Evolutionary conservation across 1,140 invertebrate genomes (phyloP).

Genomic region (Planococcus citri): DNA sequence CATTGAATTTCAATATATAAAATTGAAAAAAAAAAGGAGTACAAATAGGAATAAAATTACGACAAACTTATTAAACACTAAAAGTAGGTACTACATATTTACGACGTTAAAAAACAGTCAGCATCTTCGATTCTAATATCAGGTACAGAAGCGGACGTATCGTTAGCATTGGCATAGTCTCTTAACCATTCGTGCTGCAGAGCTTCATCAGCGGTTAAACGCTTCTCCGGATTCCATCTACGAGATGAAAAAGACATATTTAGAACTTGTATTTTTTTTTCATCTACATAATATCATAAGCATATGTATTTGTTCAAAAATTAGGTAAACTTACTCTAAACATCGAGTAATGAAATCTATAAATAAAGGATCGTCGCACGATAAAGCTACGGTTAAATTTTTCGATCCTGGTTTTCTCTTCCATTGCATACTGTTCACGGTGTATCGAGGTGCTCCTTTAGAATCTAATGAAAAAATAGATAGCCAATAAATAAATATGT

Average conservation of each 20-base stretch:
- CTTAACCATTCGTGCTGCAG: conserved; percentile 61
- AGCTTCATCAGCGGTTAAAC: conserved; percentile 85
- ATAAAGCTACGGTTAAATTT: conserved; percentile 55
- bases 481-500: conserved; percentile 4
- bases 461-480: conserved; percentile 48
- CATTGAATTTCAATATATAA: neutral
- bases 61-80: no score
- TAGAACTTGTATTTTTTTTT: neutral
- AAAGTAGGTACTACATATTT: neutral
- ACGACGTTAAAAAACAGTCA: neutral
- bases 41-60: no score
- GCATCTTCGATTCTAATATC: neutral
- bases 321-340: conserved; percentile 61
- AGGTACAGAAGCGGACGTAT: conserved; percentile 24
- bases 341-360: conserved; percentile 87
- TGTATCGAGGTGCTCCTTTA: conserved; percentile 77
- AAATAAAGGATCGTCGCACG: conserved; percentile 79
- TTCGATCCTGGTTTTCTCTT: conserved; percentile 77
- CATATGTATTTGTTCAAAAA: neutral
- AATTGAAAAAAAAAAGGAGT: neutral
- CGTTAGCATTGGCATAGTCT: conserved; percentile 29
- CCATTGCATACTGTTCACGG: conserved; percentile 82
- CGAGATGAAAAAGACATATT: conserved; percentile 28
- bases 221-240: conserved; percentile 85
- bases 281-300: no score